Base-by-base conservation (phyloP, 2,797 vertebrate genomes). In the Arctocebus calabarensis region DNA sequence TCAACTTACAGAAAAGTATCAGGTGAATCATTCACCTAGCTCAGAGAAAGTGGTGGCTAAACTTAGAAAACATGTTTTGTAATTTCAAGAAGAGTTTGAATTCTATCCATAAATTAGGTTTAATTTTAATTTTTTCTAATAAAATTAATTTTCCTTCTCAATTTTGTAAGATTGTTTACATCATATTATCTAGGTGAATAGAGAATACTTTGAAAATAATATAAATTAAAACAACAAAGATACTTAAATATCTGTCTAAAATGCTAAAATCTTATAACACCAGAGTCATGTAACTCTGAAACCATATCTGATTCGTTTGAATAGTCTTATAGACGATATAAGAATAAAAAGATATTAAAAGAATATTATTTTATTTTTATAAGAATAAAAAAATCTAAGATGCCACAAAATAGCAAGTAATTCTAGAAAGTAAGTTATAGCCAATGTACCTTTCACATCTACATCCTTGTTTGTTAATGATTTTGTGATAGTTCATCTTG, bases 341-440 rank as follows among this genome's bases (percentile, higher is more conserved):
- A 94, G 7, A 59, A 4, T 3, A 88, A 73, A 93, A 84, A 27
- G 11, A 25, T 84, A 64, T 52, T 34, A 75, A 6, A 7, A 84
- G 43, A 52, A 52, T 52, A 52, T 52, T 52, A 52, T 16, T 52
- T 52, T 52, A 52, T 52, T 48, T 2, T 48, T 52, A 52, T 52
- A 52, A 52, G 48, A 52, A 52, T 16, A 52, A 52, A 78, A 93
- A 82, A 40, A n/a, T 70, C 3, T 70, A 92, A 90, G 17, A 45
- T 86, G 40, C 25, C 62, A 73, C 20, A 59, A 25, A 84, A 81
- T 40, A 48, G 66, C 66, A 68, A 86, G 92, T 81, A 89, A 59
- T 94, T 85, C 61, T 87, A 17, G 27, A 94, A 96, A 94, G 81
- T 52, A 95, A 85, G 37, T 88, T 45, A 43, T 0, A 91, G 59